Base-by-base conservation (phyloP, 2,113 vertebrate genomes). In the Carassius gibelio region DNA sequence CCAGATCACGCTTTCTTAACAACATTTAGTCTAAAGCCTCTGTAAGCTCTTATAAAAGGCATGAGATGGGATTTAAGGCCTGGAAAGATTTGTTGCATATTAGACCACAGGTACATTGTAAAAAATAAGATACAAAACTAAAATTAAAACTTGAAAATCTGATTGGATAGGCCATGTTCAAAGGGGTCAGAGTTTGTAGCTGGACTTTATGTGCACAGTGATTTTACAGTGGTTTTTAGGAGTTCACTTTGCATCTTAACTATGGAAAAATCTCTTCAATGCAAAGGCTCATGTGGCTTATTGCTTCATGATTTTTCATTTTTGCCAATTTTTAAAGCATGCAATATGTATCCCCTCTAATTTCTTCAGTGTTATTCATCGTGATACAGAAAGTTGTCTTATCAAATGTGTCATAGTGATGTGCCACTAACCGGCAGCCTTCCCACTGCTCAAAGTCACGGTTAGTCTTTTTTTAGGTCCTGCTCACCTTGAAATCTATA, bases 401-500 rank as follows among this genome's bases (percentile, higher is more conserved):
- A 50, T 81, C 38, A 48, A 85, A 62, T 34, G 30, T 86, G 71
- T 75, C 61, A 76, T 30, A 75, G 59, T 55, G 59, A 77, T 64
- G 19, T n/a, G 78, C 59, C 57, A 61, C 69, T 57, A 52, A 38
- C 69, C 64, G 64, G 48, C 85, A 82, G 26, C 71, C 45, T 68
- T 36, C 78, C 80, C n/a, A 71, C 78, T 82, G 77, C 66, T 85
- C 50, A 85, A 87, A 77, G 52, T 84, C 78, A 77, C 52, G 21
- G 74, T 81, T 80, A 75, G 86, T 74, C 82, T 62, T 85, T 87
- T 87, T 85, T 85, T 83, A 66, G 68, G 80, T 42, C 55, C 23
- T n/a, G 48, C 59, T 86, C 75, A 86, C 84, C 87, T 88, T 81
- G 87, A 88, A 81, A 81, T 19, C 48, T 45, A 64, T 68, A 36